Evolutionary conservation across 2,888 invertebrate genomes (phyloP).

Genomic region (Andrena minutula): DNA sequence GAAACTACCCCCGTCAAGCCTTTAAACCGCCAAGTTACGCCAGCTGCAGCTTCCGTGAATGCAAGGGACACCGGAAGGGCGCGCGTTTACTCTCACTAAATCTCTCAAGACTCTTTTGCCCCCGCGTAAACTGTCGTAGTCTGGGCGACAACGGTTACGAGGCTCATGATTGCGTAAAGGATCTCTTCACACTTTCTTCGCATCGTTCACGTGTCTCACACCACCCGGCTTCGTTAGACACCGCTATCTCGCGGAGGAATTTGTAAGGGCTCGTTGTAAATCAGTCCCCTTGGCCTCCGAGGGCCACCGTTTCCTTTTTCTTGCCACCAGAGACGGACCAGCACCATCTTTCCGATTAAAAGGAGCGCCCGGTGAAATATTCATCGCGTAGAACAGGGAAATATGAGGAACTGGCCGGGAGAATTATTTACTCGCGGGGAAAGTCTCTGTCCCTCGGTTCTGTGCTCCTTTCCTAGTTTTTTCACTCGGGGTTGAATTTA

Average conservation of each 20-base stretch:
- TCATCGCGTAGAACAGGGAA: too few species aligned
- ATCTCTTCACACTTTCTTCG: neutral
- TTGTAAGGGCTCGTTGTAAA: neutral
- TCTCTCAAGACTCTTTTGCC: constrained; percentile 38
- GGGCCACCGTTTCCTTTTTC: neutral
- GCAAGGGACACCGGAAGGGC: constrained; percentile 44
- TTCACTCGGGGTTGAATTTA: constrained; percentile 41
- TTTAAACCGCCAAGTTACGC: constrained; percentile 65
- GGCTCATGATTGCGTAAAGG: constrained; percentile 36
- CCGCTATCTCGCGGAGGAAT: neutral
- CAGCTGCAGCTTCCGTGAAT: constrained; percentile 38
- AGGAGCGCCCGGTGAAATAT: neutral
- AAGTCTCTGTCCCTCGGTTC: neutral
- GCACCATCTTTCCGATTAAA: neutral
- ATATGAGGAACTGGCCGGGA: neutral
- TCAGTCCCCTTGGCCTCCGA: neutral
- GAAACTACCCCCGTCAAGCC: constrained; percentile 62
- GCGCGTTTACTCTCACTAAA: constrained; percentile 58
- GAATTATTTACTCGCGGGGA: constrained; percentile 1
- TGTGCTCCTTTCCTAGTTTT: constrained; percentile 10
- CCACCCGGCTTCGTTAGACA: neutral
- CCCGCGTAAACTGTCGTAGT: constrained; percentile 31
- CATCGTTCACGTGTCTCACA: too few species aligned
- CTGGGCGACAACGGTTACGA: constrained; percentile 41
- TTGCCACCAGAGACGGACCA: neutral